phyloP scores from a whole-genome alignment of 2,797 vertebrate genomes.

The Sandelia bainsii region DNA sequence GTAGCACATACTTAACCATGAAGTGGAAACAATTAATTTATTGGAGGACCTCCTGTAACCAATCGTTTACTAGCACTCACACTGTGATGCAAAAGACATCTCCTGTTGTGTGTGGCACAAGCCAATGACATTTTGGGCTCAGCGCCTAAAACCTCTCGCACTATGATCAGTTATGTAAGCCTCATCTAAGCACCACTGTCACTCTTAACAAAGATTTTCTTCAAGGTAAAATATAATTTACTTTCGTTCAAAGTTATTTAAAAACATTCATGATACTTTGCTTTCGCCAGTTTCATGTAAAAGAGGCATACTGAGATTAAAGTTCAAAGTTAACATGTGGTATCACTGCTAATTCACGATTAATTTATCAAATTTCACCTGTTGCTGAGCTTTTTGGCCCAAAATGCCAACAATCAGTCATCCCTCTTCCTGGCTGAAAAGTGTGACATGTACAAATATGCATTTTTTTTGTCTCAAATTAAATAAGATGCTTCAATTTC shows the following conservation, averaged over 20 bases:
- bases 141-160: constrained; percentile 66
- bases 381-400: background rate
- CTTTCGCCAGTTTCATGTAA: constrained; percentile 44
- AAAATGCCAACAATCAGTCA: background rate
- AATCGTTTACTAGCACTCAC: constrained; percentile 82
- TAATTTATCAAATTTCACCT: constrained; percentile 1
- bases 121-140: constrained; percentile 76
- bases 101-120: constrained; percentile 77
- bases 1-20: constrained; percentile 89
- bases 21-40: constrained; percentile 91
- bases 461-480: background rate
- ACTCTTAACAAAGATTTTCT: constrained; percentile 61
- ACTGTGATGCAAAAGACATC: constrained; percentile 76
- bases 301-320: constrained; percentile 54
- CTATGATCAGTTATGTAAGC: constrained; percentile 65
- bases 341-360: background rate
- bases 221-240: constrained; percentile 67
- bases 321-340: background rate
- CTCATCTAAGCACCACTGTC: constrained; percentile 59
- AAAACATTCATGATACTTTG: constrained; percentile 30
- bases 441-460: background rate
- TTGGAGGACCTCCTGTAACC: constrained; percentile 87
- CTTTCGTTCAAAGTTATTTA: constrained; percentile 31
- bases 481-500: background rate
- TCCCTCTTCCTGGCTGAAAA: background rate